Conservation (phyloP, 2,888 invertebrate genomes). For the Spilarctia lutea region DNA sequence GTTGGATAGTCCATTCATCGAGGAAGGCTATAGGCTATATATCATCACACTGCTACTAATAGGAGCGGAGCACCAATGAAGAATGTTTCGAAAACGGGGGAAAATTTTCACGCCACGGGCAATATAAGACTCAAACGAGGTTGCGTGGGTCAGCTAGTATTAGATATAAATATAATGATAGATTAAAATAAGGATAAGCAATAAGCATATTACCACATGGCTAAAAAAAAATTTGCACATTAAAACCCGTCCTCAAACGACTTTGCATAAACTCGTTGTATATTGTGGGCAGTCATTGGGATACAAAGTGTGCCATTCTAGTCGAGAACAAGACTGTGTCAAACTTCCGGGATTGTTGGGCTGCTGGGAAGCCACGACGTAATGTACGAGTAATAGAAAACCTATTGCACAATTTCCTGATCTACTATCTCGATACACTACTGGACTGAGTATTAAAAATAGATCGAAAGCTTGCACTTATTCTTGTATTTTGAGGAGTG, state of each 20-base stretch:
- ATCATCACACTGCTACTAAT: too few relatives aligned
- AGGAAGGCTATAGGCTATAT: too few relatives aligned
- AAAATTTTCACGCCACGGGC: too few relatives aligned
- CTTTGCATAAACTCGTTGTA: neutral
- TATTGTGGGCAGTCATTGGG: conserved; percentile 22
- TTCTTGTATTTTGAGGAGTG: neutral
- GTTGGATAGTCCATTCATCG: too few relatives aligned
- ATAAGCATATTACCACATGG: conserved; percentile 6
- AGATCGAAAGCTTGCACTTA: neutral
- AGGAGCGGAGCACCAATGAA: too few relatives aligned
- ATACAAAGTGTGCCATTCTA: conserved; percentile 42
- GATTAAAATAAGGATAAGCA: neutral
- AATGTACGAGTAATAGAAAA: conserved; percentile 70
- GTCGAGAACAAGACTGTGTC: conserved; percentile 50
- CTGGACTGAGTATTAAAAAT: conserved; percentile 4
- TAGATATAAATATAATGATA: neutral
- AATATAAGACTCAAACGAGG: too few relatives aligned
- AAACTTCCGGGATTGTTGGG: conserved; percentile 66
- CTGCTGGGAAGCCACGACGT: conserved; percentile 65
- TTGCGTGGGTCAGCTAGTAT: too few relatives aligned
- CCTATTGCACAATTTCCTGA: conserved; percentile 75
- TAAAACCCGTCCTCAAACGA: neutral
- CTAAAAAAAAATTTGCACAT: too few relatives aligned
- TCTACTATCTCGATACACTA: conserved; percentile 38
- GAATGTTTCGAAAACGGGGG: too few relatives aligned